A percentile compares a stretch with the other conserved stretches of the same genome.
These are phyloP conservation scores for Dendroctonus ponderosae DNA, from an alignment of 1,140 invertebrate genomes.

Conservation along the genomic window DNA sequence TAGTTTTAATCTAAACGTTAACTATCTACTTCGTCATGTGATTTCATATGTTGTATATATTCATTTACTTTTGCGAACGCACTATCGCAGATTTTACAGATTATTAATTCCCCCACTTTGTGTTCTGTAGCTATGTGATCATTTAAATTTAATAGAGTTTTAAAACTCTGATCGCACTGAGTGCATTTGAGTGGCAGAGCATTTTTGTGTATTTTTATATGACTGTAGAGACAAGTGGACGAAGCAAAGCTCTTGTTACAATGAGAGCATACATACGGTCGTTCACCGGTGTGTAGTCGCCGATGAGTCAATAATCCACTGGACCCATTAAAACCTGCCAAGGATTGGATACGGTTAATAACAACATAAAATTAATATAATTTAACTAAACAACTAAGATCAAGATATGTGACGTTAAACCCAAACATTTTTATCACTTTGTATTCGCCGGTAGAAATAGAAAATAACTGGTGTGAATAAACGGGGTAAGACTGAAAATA, in stretches of 20 bases:
- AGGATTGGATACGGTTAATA: background rate
- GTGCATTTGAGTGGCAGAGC: conserved; percentile 8
- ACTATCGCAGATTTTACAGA: conserved; percentile 17
- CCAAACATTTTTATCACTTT: too few relatives aligned
- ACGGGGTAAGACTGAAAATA: too few relatives aligned
- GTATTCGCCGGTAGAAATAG: too few relatives aligned
- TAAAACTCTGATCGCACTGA: conserved; percentile 19
- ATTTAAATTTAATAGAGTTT: conserved; percentile 6
- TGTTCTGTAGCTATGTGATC: conserved; percentile 13
- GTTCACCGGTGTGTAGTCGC: conserved; percentile 60
- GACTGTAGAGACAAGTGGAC: conserved; percentile 57
- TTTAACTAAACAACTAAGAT: background rate
- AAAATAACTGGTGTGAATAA: too few relatives aligned
- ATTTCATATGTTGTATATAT: conserved; percentile 16
- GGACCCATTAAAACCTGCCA: conserved; percentile 48
- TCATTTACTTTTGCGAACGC: conserved; percentile 12
- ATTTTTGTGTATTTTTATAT: conserved; percentile 54
- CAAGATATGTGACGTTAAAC: too few relatives aligned
- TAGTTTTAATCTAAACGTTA: background rate
- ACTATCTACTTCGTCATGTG: conserved; percentile 6
- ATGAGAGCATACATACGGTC: conserved; percentile 60
- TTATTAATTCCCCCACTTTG: conserved; percentile 5
- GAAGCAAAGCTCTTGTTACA: conserved; percentile 61
- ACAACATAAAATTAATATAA: background rate
- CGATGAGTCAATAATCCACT: conserved; percentile 52